Base-by-base conservation (phyloP, 2,113 vertebrate genomes). In the Paramisgurnus dabryanus region DNA sequence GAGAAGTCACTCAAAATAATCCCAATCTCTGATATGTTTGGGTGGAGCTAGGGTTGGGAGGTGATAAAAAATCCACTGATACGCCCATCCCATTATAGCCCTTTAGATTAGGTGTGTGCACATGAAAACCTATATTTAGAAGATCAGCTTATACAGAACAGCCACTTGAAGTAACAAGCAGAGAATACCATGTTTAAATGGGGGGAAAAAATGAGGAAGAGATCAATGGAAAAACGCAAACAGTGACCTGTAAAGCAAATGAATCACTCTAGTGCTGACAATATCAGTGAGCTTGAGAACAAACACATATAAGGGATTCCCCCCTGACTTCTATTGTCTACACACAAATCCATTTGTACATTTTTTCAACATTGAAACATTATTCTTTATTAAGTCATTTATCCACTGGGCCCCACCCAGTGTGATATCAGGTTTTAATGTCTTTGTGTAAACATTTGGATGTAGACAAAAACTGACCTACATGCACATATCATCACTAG, bases 21-120 rank as follows among this genome's bases (percentile, higher is more conserved):
- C 69, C 53, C 53, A 72, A 58, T 57, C 17, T 58, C 55, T 18
- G 55, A 58, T 58, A 34, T 41, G 69, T 34, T 57, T 57, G 34
- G 50, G 15, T 72, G 15, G 34, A 22, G 47, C 6, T 11, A 45
- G 11, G 18, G 18, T 22, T 15, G 27, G 47, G 50, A 49, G 53
- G 53, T 6, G 10, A 41, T 72, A 3, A 57, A 7, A 18, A 58
- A 58, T 0, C 6, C 15, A 17, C 6, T 18, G 50, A 57, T 50
- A 69, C 12, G n/a, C 68, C 68, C 2, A 71, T 55, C 27, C 49
- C 27, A 71, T 5, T 70, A 34, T 22, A 69, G 67, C 18, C n/a
- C 45, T 34, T 69, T 47, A 50, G 45, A 34, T 7, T 7, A 4
- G 22, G 4, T 69, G 12, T 4, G n/a, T 69, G 50, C 12, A 53